phyloP scores from a whole-genome alignment of 2,888 invertebrate genomes.

The Laspeyria flexula region DNA sequence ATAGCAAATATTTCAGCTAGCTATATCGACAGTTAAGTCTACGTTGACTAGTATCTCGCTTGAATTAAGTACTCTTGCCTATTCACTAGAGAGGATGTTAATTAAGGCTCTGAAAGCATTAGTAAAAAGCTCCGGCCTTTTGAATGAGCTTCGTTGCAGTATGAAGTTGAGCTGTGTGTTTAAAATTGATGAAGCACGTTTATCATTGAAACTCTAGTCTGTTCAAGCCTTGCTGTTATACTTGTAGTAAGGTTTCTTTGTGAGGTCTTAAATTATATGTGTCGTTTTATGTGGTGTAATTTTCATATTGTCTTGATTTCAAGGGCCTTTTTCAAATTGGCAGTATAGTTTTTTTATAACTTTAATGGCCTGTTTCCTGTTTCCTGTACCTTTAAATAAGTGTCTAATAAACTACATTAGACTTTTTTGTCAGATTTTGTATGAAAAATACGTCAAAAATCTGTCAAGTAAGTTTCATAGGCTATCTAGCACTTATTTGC shows the following conservation, averaged over 20 bases:
- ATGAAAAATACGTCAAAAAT: too few species aligned
- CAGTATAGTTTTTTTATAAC: too few species aligned
- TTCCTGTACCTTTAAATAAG: too few species aligned
- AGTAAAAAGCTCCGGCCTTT: conserved; percentile 75
- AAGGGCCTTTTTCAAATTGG: too few species aligned
- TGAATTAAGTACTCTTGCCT: conserved; percentile 68
- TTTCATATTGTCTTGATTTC: too few species aligned
- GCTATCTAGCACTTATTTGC: too few species aligned
- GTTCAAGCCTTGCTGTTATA: conserved; percentile 23
- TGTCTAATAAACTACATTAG: too few species aligned
- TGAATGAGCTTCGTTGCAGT: conserved; percentile 63
- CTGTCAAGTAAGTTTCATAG: too few species aligned
- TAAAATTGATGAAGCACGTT: conserved; percentile 64
- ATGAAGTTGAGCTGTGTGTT: conserved; percentile 57
- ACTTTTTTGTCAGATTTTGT: too few species aligned
- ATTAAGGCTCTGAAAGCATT: conserved; percentile 79
- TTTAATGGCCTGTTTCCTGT: too few species aligned
- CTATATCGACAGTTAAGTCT: conserved; percentile 36
- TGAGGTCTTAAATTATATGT: not conserved
- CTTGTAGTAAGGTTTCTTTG: conserved; percentile 9
- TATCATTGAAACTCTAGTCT: conserved; percentile 41
- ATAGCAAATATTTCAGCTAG: conserved; percentile 19
- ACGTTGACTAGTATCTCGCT: conserved; percentile 51
- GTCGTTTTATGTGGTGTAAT: not conserved
- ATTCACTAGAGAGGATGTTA: conserved; percentile 78